Evolutionary conservation across 2,797 vertebrate genomes (phyloP).

Genomic region (Pelodytes ibericus): DNA sequence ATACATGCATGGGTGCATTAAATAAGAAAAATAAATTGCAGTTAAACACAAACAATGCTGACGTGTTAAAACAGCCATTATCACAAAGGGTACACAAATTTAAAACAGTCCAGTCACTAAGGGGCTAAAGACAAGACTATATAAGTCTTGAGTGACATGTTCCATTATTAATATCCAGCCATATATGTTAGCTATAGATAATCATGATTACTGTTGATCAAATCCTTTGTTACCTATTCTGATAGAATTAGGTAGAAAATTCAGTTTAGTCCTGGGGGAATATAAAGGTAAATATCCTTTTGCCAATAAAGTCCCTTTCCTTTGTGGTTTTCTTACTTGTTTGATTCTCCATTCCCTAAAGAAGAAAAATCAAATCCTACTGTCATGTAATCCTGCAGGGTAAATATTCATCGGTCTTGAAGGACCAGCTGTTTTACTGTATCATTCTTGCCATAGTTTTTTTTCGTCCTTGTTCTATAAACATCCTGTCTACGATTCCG

Average conservation of each 20-base stretch:
- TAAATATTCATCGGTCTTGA: constrained; percentile 64
- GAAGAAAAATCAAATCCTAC: constrained; percentile 61
- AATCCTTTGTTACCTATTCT: constrained; percentile 28
- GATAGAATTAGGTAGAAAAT: constrained; percentile 56
- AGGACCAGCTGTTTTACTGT: constrained; percentile 59
- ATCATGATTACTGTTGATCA: too few species aligned
- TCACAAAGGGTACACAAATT: too few species aligned
- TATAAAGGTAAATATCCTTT: constrained; percentile 53
- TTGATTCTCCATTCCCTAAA: constrained; percentile 59
- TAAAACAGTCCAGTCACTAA: too few species aligned
- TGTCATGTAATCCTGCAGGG: constrained; percentile 54
- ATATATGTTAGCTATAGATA: too few species aligned
- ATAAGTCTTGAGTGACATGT: too few species aligned
- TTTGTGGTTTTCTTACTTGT: constrained; percentile 45
- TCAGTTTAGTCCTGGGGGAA: constrained; percentile 50
- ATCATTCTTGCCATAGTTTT: constrained; percentile 59
- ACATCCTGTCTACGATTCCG: constrained; percentile 57
- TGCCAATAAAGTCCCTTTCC: constrained; percentile 32
- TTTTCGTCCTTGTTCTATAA: constrained; percentile 60
- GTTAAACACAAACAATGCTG: too few species aligned
- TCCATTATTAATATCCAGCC: too few species aligned
- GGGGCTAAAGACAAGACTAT: too few species aligned
- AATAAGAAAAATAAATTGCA: too few species aligned
- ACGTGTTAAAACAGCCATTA: too few species aligned
- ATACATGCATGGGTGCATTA: too few species aligned